Evolutionary conservation across 2,797 vertebrate genomes (phyloP), one percentile per base, ranked within the genome.

Genomic region (Macropus fuliginosus): DNA sequence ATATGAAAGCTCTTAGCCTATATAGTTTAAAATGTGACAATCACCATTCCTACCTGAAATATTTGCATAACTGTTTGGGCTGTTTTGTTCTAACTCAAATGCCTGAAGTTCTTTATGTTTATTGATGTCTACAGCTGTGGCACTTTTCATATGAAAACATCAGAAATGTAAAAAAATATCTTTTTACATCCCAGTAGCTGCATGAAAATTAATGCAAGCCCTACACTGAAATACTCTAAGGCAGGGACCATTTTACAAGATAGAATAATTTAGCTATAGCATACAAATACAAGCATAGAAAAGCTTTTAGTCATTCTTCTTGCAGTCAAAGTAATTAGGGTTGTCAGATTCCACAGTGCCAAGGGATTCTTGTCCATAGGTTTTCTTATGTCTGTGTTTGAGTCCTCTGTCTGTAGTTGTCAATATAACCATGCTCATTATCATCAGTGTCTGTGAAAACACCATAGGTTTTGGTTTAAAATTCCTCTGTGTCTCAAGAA

Each of bases 281-380:
- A 96, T 54, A 96, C 97, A 62, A 97, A 97, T 92, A 46, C 93
- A 97, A 97, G 96, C 28, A 0, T 16, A 13, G 91, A 92, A 93
- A 62, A 96, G 52, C 50, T 94, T 1, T 27, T 90, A 98, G 95
- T 95, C 92, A 97, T 98, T 96, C 59, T 94, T 97, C 95, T 98
- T 96, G 92, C 54, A 98, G 94, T 97, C 93, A 97, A 96, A 92
- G 95, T 96, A 97, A 97, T 98, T 97, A 98, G 54, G 29, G 16
- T 50, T 98, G 97, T 97, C 98, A 98, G 96, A 95, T 54, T 96
- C 0, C 40, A 29, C 96, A n/a, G 54, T 96, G 29, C 89, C 91
- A 92, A 89, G 93, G 59, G 96, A 98, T 93, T 97, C n/a, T 54
- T 57, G 9, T 96, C 57, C 94, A 94, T 62, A 93, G 5, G 29